A percentile compares a stretch with the other conserved stretches of the same genome.
phyloP scores from a whole-genome alignment of 1,140 invertebrate species.

The Ceratitis capitata region DNA sequence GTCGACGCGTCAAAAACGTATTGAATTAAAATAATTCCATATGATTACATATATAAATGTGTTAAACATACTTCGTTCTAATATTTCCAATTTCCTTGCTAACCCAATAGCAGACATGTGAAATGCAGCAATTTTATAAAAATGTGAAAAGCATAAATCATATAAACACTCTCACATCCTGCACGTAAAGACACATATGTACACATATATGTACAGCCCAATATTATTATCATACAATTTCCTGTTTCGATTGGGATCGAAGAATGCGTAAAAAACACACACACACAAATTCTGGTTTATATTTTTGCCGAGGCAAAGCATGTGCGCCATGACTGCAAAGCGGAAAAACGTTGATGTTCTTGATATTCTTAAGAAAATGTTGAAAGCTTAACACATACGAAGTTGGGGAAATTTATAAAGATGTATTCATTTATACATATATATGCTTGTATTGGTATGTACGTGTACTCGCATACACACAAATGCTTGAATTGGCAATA shows the following conservation, averaged over 20 bases:
- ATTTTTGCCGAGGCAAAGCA: not conserved
- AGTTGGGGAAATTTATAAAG: not conserved
- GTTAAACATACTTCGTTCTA: not conserved
- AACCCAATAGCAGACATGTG: not conserved
- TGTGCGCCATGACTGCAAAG: not conserved
- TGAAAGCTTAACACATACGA: not conserved
- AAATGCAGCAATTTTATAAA: not conserved
- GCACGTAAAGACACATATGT: not conserved
- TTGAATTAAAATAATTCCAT: no score
- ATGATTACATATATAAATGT: not conserved
- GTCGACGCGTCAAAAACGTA: no score
- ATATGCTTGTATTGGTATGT: not conserved
- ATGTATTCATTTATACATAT: not conserved
- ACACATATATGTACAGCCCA: not conserved
- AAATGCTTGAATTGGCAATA: no score
- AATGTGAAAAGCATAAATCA: constrained; percentile 7
- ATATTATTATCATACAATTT: not conserved
- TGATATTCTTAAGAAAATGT: not conserved
- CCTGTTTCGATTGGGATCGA: not conserved
- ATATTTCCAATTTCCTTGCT: not conserved
- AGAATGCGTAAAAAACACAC: not conserved
- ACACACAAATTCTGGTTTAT: not conserved
- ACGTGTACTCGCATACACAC: no score
- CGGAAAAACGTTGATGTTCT: not conserved
- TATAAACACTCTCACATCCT: not conserved